Evolutionary conservation across 2,113 vertebrate species (phyloP).

Genomic region (Macquaria ambigua): DNA sequence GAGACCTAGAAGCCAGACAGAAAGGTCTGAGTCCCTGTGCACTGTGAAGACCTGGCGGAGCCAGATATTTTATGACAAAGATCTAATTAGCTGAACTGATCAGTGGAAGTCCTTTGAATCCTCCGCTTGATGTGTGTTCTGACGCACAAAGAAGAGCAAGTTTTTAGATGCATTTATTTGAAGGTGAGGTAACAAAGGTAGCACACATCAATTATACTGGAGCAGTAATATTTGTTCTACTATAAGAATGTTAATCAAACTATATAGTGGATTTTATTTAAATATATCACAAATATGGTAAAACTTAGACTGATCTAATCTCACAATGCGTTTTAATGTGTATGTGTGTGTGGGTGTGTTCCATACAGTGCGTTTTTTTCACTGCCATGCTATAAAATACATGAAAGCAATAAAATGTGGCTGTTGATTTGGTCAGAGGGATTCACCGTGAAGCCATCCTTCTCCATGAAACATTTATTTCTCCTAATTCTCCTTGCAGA

Average conservation of each 20-base stretch:
- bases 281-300: background rate
- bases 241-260: background rate
- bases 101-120: constrained; percentile 33
- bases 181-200: constrained; percentile 17
- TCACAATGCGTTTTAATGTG: background rate
- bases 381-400: constrained; percentile 31
- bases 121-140: constrained; percentile 22
- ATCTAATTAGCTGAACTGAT: constrained; percentile 55
- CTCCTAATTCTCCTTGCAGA: constrained; percentile 84
- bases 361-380: background rate
- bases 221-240: background rate
- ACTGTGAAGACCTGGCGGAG: constrained; percentile 57
- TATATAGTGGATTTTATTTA: constrained; percentile 11
- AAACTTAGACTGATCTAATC: background rate
- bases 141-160: background rate
- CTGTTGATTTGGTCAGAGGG: constrained; percentile 74
- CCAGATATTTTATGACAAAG: constrained; percentile 45
- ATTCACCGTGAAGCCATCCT: constrained; percentile 67
- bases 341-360: background rate
- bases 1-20: constrained; percentile 61
- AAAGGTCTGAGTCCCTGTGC: constrained; percentile 53
- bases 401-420: constrained; percentile 59
- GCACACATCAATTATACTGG: background rate
- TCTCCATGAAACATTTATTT: constrained; percentile 84
- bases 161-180: constrained; percentile 27